Evolutionary conservation across 2,888 invertebrate genomes (phyloP), one percentile per base, ranked within the genome.

Genomic region (Digitonthophagus gazella): DNA sequence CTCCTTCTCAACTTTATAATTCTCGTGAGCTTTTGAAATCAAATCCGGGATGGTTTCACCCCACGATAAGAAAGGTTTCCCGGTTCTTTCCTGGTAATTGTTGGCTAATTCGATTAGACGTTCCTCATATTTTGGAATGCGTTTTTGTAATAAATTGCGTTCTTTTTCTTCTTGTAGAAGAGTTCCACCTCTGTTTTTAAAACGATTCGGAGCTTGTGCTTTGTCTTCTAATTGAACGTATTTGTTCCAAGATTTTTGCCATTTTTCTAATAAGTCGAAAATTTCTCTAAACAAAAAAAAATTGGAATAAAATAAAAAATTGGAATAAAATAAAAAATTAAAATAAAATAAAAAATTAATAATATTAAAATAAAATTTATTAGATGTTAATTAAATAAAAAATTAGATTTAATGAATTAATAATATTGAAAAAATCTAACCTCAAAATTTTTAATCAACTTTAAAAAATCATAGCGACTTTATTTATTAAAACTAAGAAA

Each of bases 161-260:
- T 94, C 93, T 75, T 91, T 93, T 80, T 97, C 96, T 79, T 96
- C 96, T 66, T 89, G 88, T 0, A 97, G 83, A 3, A 97, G 83
- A 73, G 93, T 91, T 0, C 96, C 95, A 0, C 96, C 96, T 54
- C 97, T 87, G 81, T 96, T 96, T 75, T 93, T 91, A 78, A 91
- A 94, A 0, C 96, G 87, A 73, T 91, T 90, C 0, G 93, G 93
- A 76, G 93, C 92, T n/a, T 88, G 87, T 0, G 92, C 91, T 66
- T 90, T 88, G 15, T 88, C 87, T 73, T 95, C 93, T 64, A 96
- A 81, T 70, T 91, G 91, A 1, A 88, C 84, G 88, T 92, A 90
- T 77, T 93, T 89, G 16, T 87, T 83, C 91, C 93, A 95, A 0
- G 93, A 84, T 44, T 87, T 84, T 71, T 89, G 87, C 63, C 93